phyloP scores from a whole-genome alignment of 2,113 vertebrate species.

The Leiothrix lutea region DNA sequence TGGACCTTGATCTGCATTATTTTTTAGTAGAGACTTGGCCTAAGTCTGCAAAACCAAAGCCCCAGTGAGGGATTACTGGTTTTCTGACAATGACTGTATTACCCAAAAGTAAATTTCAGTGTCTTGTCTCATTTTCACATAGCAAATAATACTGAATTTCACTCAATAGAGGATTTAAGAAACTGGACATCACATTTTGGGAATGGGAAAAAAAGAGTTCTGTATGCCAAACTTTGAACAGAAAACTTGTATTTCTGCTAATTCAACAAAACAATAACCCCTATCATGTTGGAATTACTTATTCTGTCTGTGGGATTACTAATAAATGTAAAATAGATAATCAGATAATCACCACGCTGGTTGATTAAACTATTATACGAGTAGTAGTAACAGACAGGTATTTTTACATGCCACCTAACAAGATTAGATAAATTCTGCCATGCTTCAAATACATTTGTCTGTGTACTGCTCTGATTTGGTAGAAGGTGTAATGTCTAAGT shows the following conservation, averaged over 20 bases:
- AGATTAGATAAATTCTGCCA: not conserved
- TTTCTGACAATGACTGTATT: not conserved
- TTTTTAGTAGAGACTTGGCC: not conserved
- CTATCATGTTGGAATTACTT: not conserved
- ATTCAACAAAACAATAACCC: not conserved
- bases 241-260: not conserved
- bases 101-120: not conserved
- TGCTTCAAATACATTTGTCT: not conserved
- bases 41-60: not conserved
- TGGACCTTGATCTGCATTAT: rapidly evolving
- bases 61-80: not conserved
- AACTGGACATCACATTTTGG: not conserved
- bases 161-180: not conserved
- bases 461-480: not conserved
- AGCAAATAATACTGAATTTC: not conserved
- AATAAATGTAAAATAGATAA: not conserved
- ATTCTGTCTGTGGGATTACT: not conserved
- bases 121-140: not conserved
- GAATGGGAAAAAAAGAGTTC: not conserved
- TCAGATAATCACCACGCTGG: not conserved
- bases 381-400: not conserved
- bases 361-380: not conserved
- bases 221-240: not conserved
- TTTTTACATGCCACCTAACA: not conserved
- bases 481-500: not conserved